Conservation (phyloP, 1,140 invertebrate genomes). For the Chrysomallon squamiferum region DNA sequence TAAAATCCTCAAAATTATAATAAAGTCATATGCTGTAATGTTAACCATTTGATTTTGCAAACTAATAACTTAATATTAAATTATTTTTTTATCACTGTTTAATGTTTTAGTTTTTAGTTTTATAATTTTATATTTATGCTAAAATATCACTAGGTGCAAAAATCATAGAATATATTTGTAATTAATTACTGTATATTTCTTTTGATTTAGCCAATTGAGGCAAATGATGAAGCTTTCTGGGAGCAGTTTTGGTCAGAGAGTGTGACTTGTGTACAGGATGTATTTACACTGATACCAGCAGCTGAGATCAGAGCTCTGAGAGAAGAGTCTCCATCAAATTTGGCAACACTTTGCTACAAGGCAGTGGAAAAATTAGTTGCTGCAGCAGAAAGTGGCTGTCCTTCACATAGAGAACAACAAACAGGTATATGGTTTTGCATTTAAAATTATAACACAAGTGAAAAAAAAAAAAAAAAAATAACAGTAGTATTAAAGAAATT, state of each 20-base stretch:
- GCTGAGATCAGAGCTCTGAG: constrained; percentile 84
- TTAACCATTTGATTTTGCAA: too few species aligned
- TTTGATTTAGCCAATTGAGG: constrained; percentile 79
- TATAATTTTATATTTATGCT: too few species aligned
- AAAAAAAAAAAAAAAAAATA: neutral
- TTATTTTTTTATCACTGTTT: too few species aligned
- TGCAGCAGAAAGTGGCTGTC: constrained; percentile 91
- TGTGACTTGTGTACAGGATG: constrained; percentile 92
- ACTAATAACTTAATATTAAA: too few species aligned
- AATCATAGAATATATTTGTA: too few species aligned
- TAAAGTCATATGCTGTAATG: too few species aligned
- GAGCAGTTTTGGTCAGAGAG: constrained; percentile 98
- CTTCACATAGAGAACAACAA: constrained; percentile 92
- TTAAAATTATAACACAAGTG: too few species aligned
- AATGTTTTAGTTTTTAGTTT: too few species aligned
- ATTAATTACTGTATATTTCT: too few species aligned
- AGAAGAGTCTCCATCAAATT: constrained; percentile 96
- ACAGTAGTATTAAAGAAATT: neutral
- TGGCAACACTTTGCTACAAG: constrained; percentile 98
- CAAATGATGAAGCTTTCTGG: constrained; percentile 94
- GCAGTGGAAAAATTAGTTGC: constrained; percentile 95
- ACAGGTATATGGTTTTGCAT: constrained; percentile 71
- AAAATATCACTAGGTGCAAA: too few species aligned
- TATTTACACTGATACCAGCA: constrained; percentile 94
- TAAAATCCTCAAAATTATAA: too few species aligned